Conservation (phyloP, 2,888 invertebrate genomes). For the Lasioglossum oenotherae region DNA sequence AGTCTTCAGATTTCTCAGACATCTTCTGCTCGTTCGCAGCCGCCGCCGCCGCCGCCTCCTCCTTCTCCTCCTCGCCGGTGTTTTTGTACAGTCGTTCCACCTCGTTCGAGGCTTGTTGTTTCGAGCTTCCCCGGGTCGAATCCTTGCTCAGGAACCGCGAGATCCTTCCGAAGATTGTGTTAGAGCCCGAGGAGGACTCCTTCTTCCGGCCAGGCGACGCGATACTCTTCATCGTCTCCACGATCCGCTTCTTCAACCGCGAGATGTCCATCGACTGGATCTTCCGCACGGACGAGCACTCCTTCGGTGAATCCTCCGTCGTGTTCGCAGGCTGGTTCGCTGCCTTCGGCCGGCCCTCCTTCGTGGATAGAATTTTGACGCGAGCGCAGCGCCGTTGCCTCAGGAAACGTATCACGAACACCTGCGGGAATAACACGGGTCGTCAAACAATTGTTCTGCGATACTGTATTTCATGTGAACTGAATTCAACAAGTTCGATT, state of each 20-base stretch:
- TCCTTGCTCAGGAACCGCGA: constrained; percentile 46
- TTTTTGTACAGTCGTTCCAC: constrained; percentile 21
- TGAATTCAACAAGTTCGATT: too few relatives aligned
- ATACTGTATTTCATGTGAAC: background rate
- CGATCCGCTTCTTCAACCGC: constrained; percentile 72
- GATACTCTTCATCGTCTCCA: constrained; percentile 76
- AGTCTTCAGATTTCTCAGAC: background rate
- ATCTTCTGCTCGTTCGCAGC: background rate
- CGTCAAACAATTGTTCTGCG: background rate
- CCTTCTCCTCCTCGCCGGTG: constrained; percentile 8
- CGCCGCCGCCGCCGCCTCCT: background rate
- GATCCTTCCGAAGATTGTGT: constrained; percentile 48
- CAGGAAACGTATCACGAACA: constrained; percentile 81
- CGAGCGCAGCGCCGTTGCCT: constrained; percentile 82
- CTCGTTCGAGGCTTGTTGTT: constrained; percentile 39
- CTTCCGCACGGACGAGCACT: constrained; percentile 35
- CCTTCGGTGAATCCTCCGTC: background rate
- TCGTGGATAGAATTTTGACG: constrained; percentile 81
- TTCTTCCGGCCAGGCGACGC: constrained; percentile 74
- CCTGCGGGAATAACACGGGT: constrained; percentile 71
- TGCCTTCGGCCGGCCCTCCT: background rate
- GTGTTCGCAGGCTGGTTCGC: background rate
- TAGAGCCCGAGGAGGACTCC: constrained; percentile 39
- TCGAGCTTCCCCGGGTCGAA: background rate
- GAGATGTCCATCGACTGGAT: constrained; percentile 68